phyloP scores from a whole-genome alignment of 1,140 invertebrate genomes.

The Lepidurus arcticus region DNA sequence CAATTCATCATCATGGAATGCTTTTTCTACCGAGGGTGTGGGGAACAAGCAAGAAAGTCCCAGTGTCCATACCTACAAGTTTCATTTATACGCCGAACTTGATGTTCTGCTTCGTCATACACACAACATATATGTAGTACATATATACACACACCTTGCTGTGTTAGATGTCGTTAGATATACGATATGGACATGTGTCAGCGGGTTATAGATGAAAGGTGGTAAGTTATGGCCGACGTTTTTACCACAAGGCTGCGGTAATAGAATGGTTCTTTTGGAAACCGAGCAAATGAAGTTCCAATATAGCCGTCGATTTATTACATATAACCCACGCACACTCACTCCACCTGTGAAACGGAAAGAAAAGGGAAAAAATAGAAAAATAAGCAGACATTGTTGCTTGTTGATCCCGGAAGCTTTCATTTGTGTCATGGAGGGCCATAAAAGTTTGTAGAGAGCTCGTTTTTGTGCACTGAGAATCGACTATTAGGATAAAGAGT shows the following conservation, averaged over 20 bases:
- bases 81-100: conserved; percentile 3
- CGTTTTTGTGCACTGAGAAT: neutral
- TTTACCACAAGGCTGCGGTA: neutral
- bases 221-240: neutral
- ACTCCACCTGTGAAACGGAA: neutral
- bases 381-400: no score
- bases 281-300: neutral
- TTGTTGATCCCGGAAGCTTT: neutral
- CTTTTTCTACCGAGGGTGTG: neutral
- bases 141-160: neutral
- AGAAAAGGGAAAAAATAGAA: neutral
- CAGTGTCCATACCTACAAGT: neutral
- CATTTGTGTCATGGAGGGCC: neutral
- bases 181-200: conserved; percentile 19
- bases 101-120: conserved; percentile 6
- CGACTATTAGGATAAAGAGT: conserved; percentile 1
- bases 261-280: neutral
- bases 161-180: neutral
- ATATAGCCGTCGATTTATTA: neutral
- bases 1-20: neutral
- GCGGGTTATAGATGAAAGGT: neutral
- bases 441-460: neutral
- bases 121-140: neutral
- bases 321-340: neutral
- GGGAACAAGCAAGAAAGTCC: neutral